Evolutionary conservation across 2,888 invertebrate species (phyloP), one percentile per base, ranked within the genome.

Genomic region (Parnassius glacialis): DNA sequence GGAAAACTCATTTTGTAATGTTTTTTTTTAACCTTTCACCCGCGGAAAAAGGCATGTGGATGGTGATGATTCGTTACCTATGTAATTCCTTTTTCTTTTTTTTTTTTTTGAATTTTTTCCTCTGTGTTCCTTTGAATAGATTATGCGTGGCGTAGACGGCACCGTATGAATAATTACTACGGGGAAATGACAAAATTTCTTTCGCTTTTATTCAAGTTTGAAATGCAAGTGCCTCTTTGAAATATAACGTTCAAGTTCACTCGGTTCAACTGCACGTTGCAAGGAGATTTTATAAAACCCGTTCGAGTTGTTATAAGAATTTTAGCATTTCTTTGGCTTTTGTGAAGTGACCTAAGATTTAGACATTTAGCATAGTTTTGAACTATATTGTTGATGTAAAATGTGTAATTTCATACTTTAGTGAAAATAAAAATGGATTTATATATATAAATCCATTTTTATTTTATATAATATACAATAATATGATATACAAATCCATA

Each of bases 1-100:
- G 67, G 61, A 50, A 68, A 68, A 70, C 70, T 70, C 74, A 71
- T 72, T 70, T 66, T 70, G 69, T 73, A 70, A 72, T 70, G 70
- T 71, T 73, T 73, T 67, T 70, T 68, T 65, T 67, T 70, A 63
- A 66, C 62, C 59, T 70, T 70, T 65, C 62, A 57, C 62, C 65
- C 65, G 66, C 66, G 68, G 52, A 69, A 70, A 34, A 68, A 68
- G 67, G 67, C 70, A 65, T 68, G 67, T 66, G 68, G 70, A 66
- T 68, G 58, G 57, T 58, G 73, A 70, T 70, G 69, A 70, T 67
- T 72, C 68, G 70, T 48, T 48, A 68, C 57, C 52, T 52, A 61
- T 52, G 61, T 70, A 70, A 67, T 65, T 65, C 60, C 1, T 16
- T 16, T 16, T 52, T 53, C 59, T 34, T 16, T 16, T 16, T 16